Conservation (phyloP, 2,888 invertebrate genomes). For the Mesoligia furuncula region DNA sequence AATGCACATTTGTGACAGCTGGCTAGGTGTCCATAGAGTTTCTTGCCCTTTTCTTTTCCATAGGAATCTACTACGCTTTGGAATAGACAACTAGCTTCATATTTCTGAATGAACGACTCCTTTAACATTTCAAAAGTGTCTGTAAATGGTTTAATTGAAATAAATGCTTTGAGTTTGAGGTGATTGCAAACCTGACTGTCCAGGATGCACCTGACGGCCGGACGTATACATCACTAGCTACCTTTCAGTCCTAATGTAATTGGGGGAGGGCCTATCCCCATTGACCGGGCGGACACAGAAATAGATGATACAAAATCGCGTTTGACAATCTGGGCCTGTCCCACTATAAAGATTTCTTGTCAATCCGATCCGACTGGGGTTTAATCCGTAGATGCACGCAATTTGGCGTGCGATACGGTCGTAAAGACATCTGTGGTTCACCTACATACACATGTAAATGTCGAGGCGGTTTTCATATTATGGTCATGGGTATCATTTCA, state of each 20-base stretch:
- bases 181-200: neutral
- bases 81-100: neutral
- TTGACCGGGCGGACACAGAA: constrained; percentile 2
- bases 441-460: constrained; percentile 37
- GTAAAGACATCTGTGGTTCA: constrained; percentile 28
- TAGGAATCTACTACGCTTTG: neutral
- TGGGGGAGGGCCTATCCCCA: neutral
- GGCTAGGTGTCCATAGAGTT: neutral
- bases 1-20: neutral
- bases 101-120: neutral
- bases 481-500: constrained; percentile 37
- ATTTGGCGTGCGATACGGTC: constrained; percentile 47
- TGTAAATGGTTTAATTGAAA: neutral
- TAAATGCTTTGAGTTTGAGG: neutral
- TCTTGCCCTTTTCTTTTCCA: neutral
- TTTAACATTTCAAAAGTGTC: neutral
- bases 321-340: constrained; percentile 12
- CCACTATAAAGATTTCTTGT: constrained; percentile 42
- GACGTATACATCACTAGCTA: neutral
- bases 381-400: constrained; percentile 42
- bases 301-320: constrained; percentile 25
- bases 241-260: neutral
- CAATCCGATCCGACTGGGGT: constrained; percentile 7
- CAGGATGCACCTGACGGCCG: neutral
- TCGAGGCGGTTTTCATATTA: constrained; percentile 10